Evolutionary conservation across 37 sponge, comb jelly and placozoan genomes (phyloP).

Genomic region (Dysidea cf. avara): DNA sequence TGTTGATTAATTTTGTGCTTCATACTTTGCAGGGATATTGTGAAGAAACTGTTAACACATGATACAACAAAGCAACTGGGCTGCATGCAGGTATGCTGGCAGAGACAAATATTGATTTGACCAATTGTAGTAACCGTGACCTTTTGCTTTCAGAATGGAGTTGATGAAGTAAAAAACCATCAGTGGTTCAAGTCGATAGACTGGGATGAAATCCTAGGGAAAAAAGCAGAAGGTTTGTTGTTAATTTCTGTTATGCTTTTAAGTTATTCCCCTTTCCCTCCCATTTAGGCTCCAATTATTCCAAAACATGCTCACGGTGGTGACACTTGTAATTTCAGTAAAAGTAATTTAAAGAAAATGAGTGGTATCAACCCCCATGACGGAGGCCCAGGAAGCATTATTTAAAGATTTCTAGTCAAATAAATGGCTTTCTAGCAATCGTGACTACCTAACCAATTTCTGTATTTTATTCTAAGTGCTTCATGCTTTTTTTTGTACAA

Average conservation of each 20-base stretch:
- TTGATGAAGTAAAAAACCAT: constrained; percentile 88
- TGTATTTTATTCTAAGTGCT: no score
- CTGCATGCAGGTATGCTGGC: constrained; percentile 80
- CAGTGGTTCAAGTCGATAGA: constrained; percentile 85
- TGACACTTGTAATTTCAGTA: constrained; percentile 88
- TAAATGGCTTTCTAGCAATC: no score
- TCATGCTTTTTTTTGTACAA: no score
- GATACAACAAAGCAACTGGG: constrained; percentile 86
- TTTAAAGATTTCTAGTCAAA: constrained; percentile 83
- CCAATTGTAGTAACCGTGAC: no score
- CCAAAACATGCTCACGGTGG: constrained; percentile 77
- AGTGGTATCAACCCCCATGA: constrained; percentile 75
- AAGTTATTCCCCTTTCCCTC: no score
- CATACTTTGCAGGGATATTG: constrained; percentile 77
- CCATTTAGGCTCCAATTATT: constrained; percentile 83
- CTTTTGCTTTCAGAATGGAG: constrained; percentile 65
- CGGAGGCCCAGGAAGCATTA: constrained; percentile 45
- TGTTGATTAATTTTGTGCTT: constrained; percentile 10
- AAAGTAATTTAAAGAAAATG: constrained; percentile 86
- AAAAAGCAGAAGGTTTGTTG: constrained; percentile 58
- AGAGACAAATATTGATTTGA: no score
- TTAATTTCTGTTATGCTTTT: no score
- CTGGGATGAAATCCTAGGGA: constrained; percentile 83
- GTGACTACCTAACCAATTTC: no score
- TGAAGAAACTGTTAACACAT: constrained; percentile 71